A percentile compares a stretch with the other conserved stretches of the same genome.
Evolutionary conservation across 2,113 vertebrate genomes (phyloP).

Genomic region (Corythoichthys intestinalis): DNA sequence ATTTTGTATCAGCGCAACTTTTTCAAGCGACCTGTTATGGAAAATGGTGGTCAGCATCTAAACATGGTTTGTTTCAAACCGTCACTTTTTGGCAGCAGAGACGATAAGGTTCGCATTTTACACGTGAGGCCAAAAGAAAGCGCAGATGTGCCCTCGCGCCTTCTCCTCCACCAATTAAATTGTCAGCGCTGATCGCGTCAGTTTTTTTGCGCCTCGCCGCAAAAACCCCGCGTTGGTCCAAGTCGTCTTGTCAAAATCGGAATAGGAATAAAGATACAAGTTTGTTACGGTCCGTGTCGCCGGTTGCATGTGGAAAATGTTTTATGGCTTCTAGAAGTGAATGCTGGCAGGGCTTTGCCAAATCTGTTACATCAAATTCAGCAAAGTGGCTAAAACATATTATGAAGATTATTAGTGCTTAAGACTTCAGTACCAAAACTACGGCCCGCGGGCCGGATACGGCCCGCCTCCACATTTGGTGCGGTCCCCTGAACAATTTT

Average conservation of each 20-base stretch:
- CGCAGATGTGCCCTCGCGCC: background rate
- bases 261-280: background rate
- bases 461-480: too few relatives aligned
- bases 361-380: constrained; percentile 2
- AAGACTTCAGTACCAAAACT: too few relatives aligned
- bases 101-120: background rate
- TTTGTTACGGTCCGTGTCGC: background rate
- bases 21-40: constrained; percentile 6
- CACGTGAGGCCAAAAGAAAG: constrained; percentile 5
- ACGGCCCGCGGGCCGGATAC: too few relatives aligned
- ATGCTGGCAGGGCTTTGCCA: background rate
- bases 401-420: background rate
- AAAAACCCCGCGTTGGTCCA: background rate
- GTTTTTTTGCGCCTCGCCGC: background rate
- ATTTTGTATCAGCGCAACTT: background rate
- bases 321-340: background rate
- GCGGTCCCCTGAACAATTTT: too few relatives aligned
- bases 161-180: background rate
- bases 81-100: background rate
- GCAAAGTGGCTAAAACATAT: background rate
- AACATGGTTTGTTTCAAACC: constrained; percentile 9
- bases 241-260: background rate
- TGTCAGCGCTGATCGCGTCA: background rate
- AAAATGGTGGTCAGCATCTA: constrained; percentile 6
- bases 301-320: constrained; percentile 2